Evolutionary conservation across 2,888 invertebrate species (phyloP).

Genomic region (Brachynemurus nebulosus): DNA sequence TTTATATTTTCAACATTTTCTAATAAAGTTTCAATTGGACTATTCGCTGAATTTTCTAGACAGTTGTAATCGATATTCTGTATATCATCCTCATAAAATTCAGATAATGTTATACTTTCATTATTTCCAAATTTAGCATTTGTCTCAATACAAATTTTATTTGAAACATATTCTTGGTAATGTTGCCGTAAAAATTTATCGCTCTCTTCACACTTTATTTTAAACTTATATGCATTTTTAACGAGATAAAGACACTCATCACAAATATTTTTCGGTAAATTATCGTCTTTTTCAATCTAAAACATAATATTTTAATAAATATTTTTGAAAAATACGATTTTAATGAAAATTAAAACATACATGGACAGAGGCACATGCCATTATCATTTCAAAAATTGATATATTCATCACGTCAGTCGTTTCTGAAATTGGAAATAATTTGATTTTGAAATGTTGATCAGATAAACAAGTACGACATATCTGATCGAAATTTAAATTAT

Average conservation of each 20-base stretch:
- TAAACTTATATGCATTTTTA: background rate
- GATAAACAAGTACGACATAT: constrained; percentile 7
- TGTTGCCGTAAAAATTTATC: constrained; percentile 4
- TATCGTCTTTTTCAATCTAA: constrained; percentile 5
- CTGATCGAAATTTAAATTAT: constrained; percentile 4
- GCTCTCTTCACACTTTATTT: constrained; percentile 7
- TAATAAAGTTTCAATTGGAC: background rate
- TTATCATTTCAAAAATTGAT: constrained; percentile 4
- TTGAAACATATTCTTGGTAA: background rate
- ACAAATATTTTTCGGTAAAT: constrained; percentile 8
- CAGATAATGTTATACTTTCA: background rate
- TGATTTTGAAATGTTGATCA: background rate
- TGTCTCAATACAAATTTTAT: background rate
- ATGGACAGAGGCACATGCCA: background rate
- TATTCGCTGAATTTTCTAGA: background rate
- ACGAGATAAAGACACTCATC: background rate
- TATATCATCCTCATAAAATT: background rate
- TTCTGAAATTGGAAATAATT: background rate
- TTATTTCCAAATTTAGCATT: background rate
- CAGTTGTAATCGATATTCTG: background rate
- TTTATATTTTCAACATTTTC: background rate
- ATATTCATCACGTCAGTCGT: background rate
- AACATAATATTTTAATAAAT: background rate
- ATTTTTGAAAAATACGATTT: background rate
- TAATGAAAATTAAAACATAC: background rate